phyloP scores from a whole-genome alignment of 2,888 invertebrate species.

The Dicycla oo region DNA sequence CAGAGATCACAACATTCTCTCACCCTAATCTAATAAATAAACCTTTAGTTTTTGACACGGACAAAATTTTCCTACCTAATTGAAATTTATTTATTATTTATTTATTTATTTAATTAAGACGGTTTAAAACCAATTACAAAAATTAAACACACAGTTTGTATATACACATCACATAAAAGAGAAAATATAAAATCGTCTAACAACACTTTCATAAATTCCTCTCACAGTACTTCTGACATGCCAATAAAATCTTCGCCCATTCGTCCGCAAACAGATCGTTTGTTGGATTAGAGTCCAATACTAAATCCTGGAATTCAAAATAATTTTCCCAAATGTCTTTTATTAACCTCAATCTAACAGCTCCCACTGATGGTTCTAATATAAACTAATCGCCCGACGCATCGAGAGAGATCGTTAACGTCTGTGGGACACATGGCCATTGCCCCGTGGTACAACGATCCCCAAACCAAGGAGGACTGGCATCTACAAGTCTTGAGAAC shows the following conservation, averaged over 20 bases:
- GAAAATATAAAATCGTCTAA: too few relatives aligned
- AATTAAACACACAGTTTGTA: too few relatives aligned
- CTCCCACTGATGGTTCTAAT: constrained; percentile 21
- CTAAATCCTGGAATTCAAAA: constrained; percentile 6
- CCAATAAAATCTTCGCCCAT: too few relatives aligned
- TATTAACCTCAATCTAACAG: constrained; percentile 8
- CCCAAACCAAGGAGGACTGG: constrained; percentile 48
- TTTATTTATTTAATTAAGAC: too few relatives aligned
- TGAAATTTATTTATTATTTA: too few relatives aligned
- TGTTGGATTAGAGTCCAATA: too few relatives aligned
- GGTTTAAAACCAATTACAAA: too few relatives aligned
- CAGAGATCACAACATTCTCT: background rate
- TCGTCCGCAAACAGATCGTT: too few relatives aligned
- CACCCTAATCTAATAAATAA: background rate
- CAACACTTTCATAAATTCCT: too few relatives aligned
- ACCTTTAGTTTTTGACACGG: background rate
- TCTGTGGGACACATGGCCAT: constrained; percentile 60
- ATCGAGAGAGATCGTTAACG: constrained; percentile 49
- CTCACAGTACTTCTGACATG: too few relatives aligned
- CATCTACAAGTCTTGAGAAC: constrained; percentile 28
- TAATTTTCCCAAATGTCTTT: background rate
- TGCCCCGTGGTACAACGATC: constrained; percentile 61
- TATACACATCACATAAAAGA: too few relatives aligned
- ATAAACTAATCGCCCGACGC: constrained; percentile 39
- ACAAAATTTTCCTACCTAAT: background rate